A percentile compares a stretch with the other conserved stretches of the same genome.
phyloP scores from a whole-genome alignment of 92 coral and sea anemone genomes.

The Parazoanthus darwini region DNA sequence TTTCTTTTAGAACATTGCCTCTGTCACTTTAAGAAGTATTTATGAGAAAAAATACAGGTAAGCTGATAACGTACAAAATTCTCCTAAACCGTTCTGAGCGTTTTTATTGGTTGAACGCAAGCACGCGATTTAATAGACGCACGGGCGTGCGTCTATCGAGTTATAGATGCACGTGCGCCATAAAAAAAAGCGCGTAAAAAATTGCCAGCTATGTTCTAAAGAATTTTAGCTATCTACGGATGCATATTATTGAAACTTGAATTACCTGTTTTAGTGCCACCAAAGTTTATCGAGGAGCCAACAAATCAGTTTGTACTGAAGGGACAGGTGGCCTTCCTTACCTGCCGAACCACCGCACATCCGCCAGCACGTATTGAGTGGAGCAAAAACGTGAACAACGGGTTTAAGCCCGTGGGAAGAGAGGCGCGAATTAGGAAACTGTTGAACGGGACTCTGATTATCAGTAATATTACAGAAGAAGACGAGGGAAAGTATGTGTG shows the following conservation, averaged over 20 bases:
- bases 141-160: too few relatives aligned
- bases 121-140: too few relatives aligned
- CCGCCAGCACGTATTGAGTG: constrained; percentile 96
- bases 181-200: too few relatives aligned
- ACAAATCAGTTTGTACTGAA: constrained; percentile 77
- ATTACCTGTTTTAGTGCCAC: constrained; percentile 55
- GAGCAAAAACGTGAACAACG: constrained; percentile 62
- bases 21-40: too few relatives aligned
- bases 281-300: constrained; percentile 74
- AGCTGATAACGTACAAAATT: too few relatives aligned
- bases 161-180: too few relatives aligned
- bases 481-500: constrained; percentile 86
- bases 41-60: too few relatives aligned
- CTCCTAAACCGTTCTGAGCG: too few relatives aligned
- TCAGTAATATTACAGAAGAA: constrained; percentile 75
- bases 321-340: constrained; percentile 63
- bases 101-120: too few relatives aligned
- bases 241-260: neutral
- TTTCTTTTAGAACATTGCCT: too few relatives aligned
- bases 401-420: constrained; percentile 60
- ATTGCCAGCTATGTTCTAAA: too few relatives aligned
- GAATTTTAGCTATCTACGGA: neutral
- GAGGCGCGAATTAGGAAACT: constrained; percentile 74
- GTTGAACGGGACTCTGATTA: constrained; percentile 86
- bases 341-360: constrained; percentile 78